Conservation (phyloP, 2,888 invertebrate genomes). For the Acheta domesticus region DNA sequence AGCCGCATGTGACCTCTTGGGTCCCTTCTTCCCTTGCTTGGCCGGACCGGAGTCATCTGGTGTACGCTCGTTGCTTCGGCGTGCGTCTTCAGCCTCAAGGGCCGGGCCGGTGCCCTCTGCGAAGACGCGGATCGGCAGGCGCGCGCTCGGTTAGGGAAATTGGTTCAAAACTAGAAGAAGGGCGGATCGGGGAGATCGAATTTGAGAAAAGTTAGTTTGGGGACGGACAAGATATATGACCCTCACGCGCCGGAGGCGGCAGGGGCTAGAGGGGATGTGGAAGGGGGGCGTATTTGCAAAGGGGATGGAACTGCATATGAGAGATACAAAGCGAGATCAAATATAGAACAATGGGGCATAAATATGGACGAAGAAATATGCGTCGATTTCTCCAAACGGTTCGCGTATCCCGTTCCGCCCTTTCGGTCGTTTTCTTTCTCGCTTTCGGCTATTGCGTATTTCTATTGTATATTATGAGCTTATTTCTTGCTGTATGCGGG, state of each 20-base stretch:
- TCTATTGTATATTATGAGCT: not conserved
- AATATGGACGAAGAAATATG: not conserved
- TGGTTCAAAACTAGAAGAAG: slow-evolving; percentile 5
- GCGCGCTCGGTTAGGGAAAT: not conserved
- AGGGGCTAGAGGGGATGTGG: not conserved
- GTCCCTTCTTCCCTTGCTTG: too few relatives aligned
- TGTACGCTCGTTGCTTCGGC: too few relatives aligned
- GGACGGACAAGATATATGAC: not conserved
- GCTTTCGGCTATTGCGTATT: not conserved
- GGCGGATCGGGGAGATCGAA: not conserved
- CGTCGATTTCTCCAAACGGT: slow-evolving; percentile 5
- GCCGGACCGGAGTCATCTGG: too few relatives aligned
- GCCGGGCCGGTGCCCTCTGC: too few relatives aligned
- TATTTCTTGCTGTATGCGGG: not conserved
- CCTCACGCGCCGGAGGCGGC: too few relatives aligned
- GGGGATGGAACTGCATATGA: not conserved
- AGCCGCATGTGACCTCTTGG: too few relatives aligned
- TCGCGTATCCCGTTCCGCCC: not conserved
- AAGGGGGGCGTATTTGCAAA: not conserved
- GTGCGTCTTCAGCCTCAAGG: too few relatives aligned
- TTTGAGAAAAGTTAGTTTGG: slow-evolving; percentile 3
- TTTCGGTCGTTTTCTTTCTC: not conserved
- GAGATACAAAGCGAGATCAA: slow-evolving; percentile 18
- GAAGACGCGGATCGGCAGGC: too few relatives aligned
- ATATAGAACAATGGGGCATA: slow-evolving; percentile 18